Evolutionary conservation across 2,797 vertebrate genomes (phyloP).

Genomic region (Phrynocephalus vlangalii): DNA sequence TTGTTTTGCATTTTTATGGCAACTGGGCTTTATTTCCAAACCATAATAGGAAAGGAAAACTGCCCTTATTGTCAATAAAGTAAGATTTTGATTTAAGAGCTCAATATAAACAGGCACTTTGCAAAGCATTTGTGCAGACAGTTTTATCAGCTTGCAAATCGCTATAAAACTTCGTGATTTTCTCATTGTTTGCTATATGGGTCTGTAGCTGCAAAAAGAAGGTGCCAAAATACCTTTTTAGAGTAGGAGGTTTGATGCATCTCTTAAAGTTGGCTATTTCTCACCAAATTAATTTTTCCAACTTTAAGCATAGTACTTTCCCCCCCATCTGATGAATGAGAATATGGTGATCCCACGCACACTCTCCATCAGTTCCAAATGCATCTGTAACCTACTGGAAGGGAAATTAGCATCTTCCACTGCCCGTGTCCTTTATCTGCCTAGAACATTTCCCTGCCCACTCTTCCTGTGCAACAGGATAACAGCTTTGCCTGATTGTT

Average conservation of each 20-base stretch:
- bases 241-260: background rate
- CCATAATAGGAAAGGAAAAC: background rate
- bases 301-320: background rate
- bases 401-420: background rate
- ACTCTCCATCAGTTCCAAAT: background rate
- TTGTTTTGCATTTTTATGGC: background rate
- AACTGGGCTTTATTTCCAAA: background rate
- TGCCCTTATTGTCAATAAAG: background rate
- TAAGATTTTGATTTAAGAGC: background rate
- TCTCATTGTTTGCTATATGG: background rate
- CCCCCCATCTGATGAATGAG: background rate
- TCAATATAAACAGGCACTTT: background rate
- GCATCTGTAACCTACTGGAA: background rate
- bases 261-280: background rate
- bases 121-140: background rate
- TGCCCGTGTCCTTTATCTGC: background rate
- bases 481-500: slow-evolving; percentile 10
- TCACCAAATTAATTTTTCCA: too few relatives aligned
- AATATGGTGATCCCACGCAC: background rate
- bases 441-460: rapidly evolving
- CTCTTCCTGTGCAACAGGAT: background rate
- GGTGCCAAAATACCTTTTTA: background rate
- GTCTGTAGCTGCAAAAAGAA: background rate
- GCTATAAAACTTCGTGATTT: background rate
- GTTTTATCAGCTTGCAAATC: background rate